Percentiles rank a stretch among this genome's conserved stretches.
Evolutionary conservation across 2,888 invertebrate species (phyloP).

Genomic region (Rhingia campestris): DNA sequence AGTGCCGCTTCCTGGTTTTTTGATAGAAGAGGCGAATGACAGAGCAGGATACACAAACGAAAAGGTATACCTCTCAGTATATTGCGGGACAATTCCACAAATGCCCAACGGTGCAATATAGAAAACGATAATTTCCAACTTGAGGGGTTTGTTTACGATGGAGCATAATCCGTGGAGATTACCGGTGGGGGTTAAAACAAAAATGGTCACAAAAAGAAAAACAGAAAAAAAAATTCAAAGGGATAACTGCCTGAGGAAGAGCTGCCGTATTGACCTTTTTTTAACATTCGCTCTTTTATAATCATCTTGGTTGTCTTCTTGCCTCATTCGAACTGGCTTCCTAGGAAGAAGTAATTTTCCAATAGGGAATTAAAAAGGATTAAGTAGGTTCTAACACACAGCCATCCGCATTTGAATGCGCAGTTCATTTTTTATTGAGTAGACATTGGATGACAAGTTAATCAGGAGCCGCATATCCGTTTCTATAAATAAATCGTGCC

Average conservation of each 20-base stretch:
- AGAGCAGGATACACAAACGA: slow-evolving; percentile 29
- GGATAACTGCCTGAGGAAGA: slow-evolving; percentile 50
- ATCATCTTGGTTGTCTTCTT: slow-evolving; percentile 36
- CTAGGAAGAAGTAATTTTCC: slow-evolving; percentile 58
- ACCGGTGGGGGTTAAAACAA: slow-evolving; percentile 61
- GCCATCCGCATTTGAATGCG: slow-evolving; percentile 28
- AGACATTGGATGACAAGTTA: slow-evolving; percentile 67
- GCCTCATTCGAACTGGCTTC: slow-evolving; percentile 26
- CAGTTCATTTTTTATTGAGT: slow-evolving; percentile 59
- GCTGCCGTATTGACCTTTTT: slow-evolving; percentile 5
- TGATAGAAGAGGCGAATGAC: slow-evolving; percentile 49
- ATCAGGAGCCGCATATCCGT: slow-evolving; percentile 48
- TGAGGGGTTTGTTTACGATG: slow-evolving; percentile 71
- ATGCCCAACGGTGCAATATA: slow-evolving; percentile 71
- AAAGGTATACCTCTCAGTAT: slow-evolving; percentile 33
- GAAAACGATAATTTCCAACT: slow-evolving; percentile 74
- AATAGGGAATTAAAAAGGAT: slow-evolving; percentile 71
- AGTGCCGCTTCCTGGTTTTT: background rate
- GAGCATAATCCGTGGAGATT: slow-evolving; percentile 72
- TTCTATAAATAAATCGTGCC: slow-evolving; percentile 49
- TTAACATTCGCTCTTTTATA: slow-evolving; percentile 3
- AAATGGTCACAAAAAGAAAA: slow-evolving; percentile 14
- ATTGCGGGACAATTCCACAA: slow-evolving; percentile 62
- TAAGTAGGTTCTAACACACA: slow-evolving; percentile 51
- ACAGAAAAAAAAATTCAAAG: slow-evolving; percentile 13